Percentiles rank a stretch among this genome's conserved stretches.
Conservation (phyloP, 2,113 vertebrate genomes). For the Hucho hucho region DNA sequence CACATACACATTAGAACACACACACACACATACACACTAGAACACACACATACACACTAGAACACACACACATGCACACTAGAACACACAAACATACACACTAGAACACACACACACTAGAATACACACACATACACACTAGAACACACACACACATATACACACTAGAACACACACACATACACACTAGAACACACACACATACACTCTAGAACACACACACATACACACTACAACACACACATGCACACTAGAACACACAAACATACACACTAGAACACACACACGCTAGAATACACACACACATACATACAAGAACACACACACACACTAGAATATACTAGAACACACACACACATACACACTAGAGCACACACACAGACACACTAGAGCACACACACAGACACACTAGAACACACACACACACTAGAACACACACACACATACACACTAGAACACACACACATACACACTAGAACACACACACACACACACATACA, state of each 20-base stretch:
- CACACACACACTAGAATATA: neutral
- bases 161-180: neutral
- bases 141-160: neutral
- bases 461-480: no score
- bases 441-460: no score
- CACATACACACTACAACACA: no score
- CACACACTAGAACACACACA: no score
- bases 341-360: no score
- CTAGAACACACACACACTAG: neutral
- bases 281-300: neutral
- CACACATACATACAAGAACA: neutral
- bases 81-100: neutral
- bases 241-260: no score
- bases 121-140: neutral
- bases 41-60: neutral
- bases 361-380: no score
- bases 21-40: neutral
- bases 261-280: neutral
- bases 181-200: neutral
- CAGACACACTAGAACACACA: no score
- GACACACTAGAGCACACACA: neutral
- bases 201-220: no score
- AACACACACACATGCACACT: no score
- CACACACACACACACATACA: no score
- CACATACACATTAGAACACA: neutral